phyloP scores from a whole-genome alignment of 2,113 vertebrate species.

The Neolamprologus devosi region DNA sequence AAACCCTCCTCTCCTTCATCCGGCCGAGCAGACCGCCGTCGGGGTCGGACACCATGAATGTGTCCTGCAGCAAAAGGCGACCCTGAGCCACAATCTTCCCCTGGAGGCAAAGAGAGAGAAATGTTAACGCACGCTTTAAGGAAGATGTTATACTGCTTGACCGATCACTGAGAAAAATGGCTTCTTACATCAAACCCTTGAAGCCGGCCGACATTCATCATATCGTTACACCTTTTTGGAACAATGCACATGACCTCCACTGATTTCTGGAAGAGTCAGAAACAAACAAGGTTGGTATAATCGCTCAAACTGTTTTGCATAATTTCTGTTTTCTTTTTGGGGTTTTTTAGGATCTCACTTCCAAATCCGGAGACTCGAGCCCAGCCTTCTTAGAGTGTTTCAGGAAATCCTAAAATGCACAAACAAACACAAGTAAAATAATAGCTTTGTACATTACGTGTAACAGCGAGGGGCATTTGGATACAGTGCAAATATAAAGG shows the following conservation, averaged over 20 bases:
- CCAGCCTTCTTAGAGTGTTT: constrained; percentile 94
- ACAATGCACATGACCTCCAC: constrained; percentile 98
- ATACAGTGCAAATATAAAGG: not conserved
- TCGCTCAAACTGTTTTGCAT: not conserved
- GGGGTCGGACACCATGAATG: constrained; percentile 89
- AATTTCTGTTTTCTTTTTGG: not conserved
- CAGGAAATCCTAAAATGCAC: constrained; percentile 82
- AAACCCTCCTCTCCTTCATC: constrained; percentile 92
- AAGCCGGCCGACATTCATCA: constrained; percentile 97
- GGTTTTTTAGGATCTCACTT: constrained; percentile 67
- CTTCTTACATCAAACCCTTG: constrained; percentile 94
- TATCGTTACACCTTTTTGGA: constrained; percentile 95
- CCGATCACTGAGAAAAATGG: not conserved
- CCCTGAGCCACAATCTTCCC: constrained; percentile 98
- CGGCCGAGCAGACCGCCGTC: constrained; percentile 80
- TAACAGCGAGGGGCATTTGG: not conserved
- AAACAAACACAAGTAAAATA: not conserved
- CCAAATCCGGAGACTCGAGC: constrained; percentile 85
- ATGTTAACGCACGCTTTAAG: not conserved
- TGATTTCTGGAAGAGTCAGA: constrained; percentile 77
- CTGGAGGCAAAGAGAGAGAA: constrained; percentile 46
- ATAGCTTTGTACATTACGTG: not conserved
- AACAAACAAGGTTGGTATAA: not conserved
- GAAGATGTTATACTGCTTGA: not conserved
- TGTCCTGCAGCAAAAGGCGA: constrained; percentile 93